These are phyloP conservation scores for Erebia ligea DNA, from an alignment of 2,888 invertebrate genomes.

Conservation along the genomic window DNA sequence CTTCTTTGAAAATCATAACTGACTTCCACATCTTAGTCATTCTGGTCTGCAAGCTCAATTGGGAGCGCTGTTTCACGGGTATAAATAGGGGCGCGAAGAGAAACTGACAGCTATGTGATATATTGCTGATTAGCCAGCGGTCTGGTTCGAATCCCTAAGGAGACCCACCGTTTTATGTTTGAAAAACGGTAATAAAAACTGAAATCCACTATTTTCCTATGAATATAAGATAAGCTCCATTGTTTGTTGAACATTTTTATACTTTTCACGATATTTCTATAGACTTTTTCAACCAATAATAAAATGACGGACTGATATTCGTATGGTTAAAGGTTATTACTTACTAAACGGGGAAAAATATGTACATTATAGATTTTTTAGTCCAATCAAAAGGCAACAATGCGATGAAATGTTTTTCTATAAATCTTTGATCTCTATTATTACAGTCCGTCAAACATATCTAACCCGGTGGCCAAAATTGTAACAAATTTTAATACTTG, in stretches of 20 bases:
- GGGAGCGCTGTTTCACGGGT: neutral
- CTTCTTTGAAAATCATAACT: neutral
- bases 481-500: no score
- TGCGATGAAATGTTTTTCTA: no score
- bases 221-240: neutral
- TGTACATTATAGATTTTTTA: no score
- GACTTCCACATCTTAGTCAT: conserved; percentile 2
- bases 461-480: no score
- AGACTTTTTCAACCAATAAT: neutral
- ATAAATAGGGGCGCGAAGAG: neutral
- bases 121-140: conserved; percentile 10
- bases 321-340: neutral
- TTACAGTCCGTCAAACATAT: no score
- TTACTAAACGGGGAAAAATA: no score
- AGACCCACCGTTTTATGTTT: conserved; percentile 1
- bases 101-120: conserved; percentile 13
- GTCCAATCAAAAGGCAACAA: no score
- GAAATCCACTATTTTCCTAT: neutral
- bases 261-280: neutral
- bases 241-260: neutral
- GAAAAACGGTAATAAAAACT: neutral
- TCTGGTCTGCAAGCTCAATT: conserved; percentile 8
- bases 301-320: neutral
- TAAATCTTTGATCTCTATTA: no score
- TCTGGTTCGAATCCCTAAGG: neutral